Evolutionary conservation across 2,113 vertebrate genomes (phyloP).

Genomic region (Opisthocomus hoazin): DNA sequence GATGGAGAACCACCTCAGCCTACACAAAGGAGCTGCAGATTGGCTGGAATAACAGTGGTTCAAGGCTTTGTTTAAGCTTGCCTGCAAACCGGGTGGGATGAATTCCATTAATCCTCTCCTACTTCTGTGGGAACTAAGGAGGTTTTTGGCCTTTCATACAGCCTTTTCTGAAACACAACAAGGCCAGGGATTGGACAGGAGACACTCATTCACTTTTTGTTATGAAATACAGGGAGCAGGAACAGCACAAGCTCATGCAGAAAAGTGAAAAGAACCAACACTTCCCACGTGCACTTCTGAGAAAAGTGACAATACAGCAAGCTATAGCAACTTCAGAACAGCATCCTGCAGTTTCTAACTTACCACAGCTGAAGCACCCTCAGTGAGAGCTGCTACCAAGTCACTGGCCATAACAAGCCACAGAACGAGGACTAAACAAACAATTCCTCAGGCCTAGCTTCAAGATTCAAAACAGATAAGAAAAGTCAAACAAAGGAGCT

Average conservation of each 20-base stretch:
- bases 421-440: neutral
- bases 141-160: neutral
- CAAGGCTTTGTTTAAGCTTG: constrained; percentile 30
- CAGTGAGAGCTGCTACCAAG: neutral
- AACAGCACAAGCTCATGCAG: neutral
- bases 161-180: neutral
- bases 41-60: neutral
- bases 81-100: neutral
- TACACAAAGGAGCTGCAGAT: neutral
- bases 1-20: neutral
- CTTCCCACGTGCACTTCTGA: rapidly evolving
- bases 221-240: neutral
- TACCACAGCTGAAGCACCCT: neutral
- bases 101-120: neutral
- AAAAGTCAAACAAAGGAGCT: neutral
- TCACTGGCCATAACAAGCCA: neutral
- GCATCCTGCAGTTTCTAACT: neutral
- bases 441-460: neutral
- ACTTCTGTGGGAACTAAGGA: neutral
- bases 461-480: neutral
- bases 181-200: neutral
- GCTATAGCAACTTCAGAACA: neutral
- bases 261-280: neutral
- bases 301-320: neutral
- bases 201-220: neutral